Evolutionary conservation across 1,140 invertebrate species (phyloP), one percentile per base, ranked within the genome.

Genomic region (Metopolophium dirhodum): DNA sequence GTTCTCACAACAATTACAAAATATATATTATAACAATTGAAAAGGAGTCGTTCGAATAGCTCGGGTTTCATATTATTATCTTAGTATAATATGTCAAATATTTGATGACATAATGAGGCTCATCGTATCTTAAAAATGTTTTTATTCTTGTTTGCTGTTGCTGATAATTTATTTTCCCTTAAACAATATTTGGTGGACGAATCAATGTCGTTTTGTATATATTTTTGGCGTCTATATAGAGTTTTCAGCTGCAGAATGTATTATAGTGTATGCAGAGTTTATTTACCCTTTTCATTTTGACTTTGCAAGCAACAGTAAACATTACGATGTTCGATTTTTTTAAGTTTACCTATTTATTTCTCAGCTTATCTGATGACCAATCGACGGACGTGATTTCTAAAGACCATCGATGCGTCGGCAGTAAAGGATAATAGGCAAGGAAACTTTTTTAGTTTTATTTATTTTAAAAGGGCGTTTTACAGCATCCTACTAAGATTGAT

Each of bases 401-500:
- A 86, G 45, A 86, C 14, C 14, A 26, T 47, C 14, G 30, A n/a
- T 30, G 11, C 26, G 41, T 41, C 9, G n/a, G 4, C 30, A 41
- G 45, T 49, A 20, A 49, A 86, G 26, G 14, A 86, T 86, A 51
- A 88, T 51, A 51, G n/a, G n/a, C n/a, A 88, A 88, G 14, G 11
- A 0, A 47, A 47, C 30, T 26, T 88, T 88, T 49, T 51, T 88
- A n/a, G 18, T 51, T 49, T 51, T 51, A 35, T 86, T 88, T 88
- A 88, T 35, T 45, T 49, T 86, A 30, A 51, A 49, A 49, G 47
- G n/a, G 6, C 6, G 45, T 41, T 47, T 88, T 54, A 88, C n/a
- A 51, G n/a, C 11, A 88, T 47, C 47, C 26, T 87, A 87, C 49
- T 90, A 61, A 90, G 88, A 90, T 90, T 90, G 54, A 90, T 90